These are phyloP conservation scores for Diadumene lineata DNA, from an alignment of 92 coral and sea anemone species.

Conservation along the genomic window DNA sequence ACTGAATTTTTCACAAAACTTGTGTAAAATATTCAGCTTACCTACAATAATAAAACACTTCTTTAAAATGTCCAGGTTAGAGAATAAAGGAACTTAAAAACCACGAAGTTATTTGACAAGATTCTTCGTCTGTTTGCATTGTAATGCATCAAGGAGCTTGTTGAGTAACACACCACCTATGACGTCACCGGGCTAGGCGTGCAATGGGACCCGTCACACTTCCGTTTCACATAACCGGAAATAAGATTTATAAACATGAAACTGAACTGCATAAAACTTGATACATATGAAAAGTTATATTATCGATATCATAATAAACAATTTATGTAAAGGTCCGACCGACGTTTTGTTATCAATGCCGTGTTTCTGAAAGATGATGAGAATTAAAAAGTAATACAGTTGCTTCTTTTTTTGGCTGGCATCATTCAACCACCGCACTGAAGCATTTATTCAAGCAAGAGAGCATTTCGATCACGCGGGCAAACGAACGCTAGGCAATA, in stretches of 20 bases:
- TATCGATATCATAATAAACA: not conserved
- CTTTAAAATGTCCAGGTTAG: not conserved
- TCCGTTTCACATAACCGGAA: slow-evolving; percentile 12
- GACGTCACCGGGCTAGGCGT: slow-evolving; percentile 10
- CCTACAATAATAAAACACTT: not conserved
- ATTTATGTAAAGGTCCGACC: too few species aligned
- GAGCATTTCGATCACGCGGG: too few species aligned
- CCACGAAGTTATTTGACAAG: not conserved
- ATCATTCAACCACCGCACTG: too few species aligned
- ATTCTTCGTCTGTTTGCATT: not conserved
- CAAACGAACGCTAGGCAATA: too few species aligned
- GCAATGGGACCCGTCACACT: not conserved
- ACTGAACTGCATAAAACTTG: too few species aligned
- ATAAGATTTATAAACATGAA: not conserved
- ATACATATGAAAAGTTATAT: not conserved
- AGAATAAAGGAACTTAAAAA: not conserved
- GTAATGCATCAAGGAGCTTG: too few species aligned
- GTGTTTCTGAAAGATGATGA: too few species aligned
- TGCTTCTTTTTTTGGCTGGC: too few species aligned
- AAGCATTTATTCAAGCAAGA: too few species aligned
- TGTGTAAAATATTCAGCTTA: not conserved
- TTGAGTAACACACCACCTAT: slow-evolving; percentile 11
- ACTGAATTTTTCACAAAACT: not conserved
- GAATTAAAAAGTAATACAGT: too few species aligned
- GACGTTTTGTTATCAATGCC: too few species aligned